Evolutionary conservation across 1,140 invertebrate genomes (phyloP).

Genomic region (Trinorchestia longiramus): DNA sequence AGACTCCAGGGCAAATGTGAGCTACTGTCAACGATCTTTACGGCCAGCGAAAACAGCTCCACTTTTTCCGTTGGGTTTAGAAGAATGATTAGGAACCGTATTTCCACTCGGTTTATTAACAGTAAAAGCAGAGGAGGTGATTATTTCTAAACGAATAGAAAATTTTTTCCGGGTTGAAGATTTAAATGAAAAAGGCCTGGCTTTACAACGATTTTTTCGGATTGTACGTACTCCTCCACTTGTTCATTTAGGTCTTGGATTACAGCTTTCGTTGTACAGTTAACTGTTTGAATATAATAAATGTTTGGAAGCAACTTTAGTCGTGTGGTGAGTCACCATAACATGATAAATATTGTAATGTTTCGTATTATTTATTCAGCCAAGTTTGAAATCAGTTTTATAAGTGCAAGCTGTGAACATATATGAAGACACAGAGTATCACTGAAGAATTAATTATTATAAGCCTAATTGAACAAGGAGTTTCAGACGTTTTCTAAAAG

Average conservation of each 20-base stretch:
- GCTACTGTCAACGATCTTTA: neutral
- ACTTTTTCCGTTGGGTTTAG: neutral
- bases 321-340: neutral
- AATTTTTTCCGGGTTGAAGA: neutral
- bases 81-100: neutral
- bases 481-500: too few relatives aligned
- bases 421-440: too few relatives aligned
- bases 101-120: neutral
- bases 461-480: too few relatives aligned
- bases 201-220: neutral
- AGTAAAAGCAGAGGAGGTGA: neutral
- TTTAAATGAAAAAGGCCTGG: neutral
- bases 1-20: neutral
- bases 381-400: too few relatives aligned
- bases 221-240: neutral
- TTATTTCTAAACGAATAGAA: neutral
- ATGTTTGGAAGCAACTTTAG: neutral
- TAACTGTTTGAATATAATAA: neutral
- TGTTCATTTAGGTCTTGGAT: neutral
- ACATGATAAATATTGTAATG: neutral
- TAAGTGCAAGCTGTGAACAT: too few relatives aligned
- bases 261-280: neutral
- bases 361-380: too few relatives aligned
- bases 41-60: neutral
- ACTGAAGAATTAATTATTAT: too few relatives aligned